These are phyloP conservation scores for Drepana arcuata DNA, from an alignment of 1,140 invertebrate genomes.

Conservation along the genomic window DNA sequence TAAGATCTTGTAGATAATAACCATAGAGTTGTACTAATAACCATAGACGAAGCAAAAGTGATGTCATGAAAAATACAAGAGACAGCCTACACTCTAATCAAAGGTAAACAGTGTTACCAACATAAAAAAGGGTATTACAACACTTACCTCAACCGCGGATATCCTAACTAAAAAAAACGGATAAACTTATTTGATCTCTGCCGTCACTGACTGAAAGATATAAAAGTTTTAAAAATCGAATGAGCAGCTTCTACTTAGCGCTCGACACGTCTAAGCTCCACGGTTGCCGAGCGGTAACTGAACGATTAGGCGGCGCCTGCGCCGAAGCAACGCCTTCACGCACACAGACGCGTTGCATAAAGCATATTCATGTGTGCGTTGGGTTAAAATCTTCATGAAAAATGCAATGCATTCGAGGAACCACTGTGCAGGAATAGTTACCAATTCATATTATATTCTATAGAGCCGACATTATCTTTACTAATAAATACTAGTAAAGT, in stretches of 20 bases:
- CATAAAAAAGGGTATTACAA: constrained; percentile 23
- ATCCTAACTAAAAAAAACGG: constrained; percentile 40
- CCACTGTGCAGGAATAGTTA: constrained; percentile 22
- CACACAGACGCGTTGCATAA: constrained; percentile 25
- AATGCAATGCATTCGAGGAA: constrained; percentile 39
- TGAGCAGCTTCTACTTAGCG: constrained; percentile 2
- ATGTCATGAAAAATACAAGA: constrained; percentile 16
- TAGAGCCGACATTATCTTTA: too few relatives aligned
- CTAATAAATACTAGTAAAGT: too few relatives aligned
- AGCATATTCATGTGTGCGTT: neutral
- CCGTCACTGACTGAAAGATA: constrained; percentile 27
- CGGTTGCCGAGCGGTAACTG: constrained; percentile 31
- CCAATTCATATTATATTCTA: neutral
- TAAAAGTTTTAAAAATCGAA: constrained; percentile 20
- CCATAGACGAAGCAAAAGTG: constrained; percentile 11
- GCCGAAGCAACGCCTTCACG: constrained; percentile 39
- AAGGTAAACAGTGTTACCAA: constrained; percentile 16
- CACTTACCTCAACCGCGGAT: constrained; percentile 43
- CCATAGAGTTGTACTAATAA: neutral
- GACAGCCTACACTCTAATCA: constrained; percentile 15
- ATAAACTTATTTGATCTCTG: constrained; percentile 46
- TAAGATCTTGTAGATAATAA: neutral
- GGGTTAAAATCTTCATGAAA: constrained; percentile 37
- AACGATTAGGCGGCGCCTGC: constrained; percentile 45
- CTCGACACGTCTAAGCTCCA: constrained; percentile 20